phyloP scores from a whole-genome alignment of 2,797 vertebrate species.

The Mormyrus hasselquistii region DNA sequence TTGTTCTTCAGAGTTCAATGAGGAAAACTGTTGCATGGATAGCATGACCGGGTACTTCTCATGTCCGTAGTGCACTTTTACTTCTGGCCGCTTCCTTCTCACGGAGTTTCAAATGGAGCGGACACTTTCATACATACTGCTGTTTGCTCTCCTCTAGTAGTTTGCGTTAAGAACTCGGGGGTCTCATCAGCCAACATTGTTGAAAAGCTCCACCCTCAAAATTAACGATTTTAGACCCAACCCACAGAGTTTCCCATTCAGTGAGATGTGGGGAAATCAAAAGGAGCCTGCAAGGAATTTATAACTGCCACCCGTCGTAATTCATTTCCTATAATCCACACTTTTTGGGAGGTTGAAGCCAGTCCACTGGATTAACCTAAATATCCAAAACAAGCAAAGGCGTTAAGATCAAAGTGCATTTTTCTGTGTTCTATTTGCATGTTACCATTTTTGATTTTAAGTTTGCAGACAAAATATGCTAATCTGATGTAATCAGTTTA shows the following conservation, averaged over 20 bases:
- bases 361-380: background rate
- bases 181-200: slow-evolving; percentile 43
- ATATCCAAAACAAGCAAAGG: background rate
- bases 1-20: slow-evolving; percentile 47
- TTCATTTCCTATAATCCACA: background rate
- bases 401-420: background rate
- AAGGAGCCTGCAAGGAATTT: background rate
- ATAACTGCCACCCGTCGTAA: background rate
- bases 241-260: slow-evolving; percentile 20
- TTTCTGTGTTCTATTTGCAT: background rate
- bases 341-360: background rate
- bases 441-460: background rate
- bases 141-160: slow-evolving; percentile 28
- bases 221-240: slow-evolving; percentile 35
- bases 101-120: slow-evolving; percentile 1
- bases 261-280: background rate
- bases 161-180: slow-evolving; percentile 27
- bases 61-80: slow-evolving; percentile 12
- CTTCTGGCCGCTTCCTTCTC: slow-evolving; percentile 8
- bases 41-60: slow-evolving; percentile 45
- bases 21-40: slow-evolving; percentile 46
- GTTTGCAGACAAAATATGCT: background rate
- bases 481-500: background rate
- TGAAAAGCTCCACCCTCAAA: slow-evolving; percentile 39
- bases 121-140: background rate